Percentiles rank a stretch among this genome's conserved stretches.
Evolutionary conservation across 2,797 vertebrate species (phyloP).

Genomic region (Argya squamiceps): DNA sequence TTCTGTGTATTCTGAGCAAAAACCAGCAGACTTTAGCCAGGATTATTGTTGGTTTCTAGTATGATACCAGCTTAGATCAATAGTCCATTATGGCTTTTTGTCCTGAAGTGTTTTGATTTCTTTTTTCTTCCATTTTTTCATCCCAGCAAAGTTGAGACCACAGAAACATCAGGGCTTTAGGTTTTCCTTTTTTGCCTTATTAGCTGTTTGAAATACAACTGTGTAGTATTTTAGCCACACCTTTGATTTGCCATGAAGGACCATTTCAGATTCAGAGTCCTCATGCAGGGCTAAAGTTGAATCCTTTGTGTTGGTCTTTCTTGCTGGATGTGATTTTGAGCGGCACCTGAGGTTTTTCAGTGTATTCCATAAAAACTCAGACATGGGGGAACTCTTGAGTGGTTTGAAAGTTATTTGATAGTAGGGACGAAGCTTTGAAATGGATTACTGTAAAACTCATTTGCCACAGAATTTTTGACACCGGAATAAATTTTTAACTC

Average conservation of each 20-base stretch:
- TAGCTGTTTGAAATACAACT: not conserved
- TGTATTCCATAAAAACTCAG: not conserved
- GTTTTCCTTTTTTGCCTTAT: not conserved
- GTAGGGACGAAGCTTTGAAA: not conserved
- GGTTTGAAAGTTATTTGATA: not conserved
- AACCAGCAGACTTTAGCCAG: fast-evolving
- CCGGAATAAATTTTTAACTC: not conserved
- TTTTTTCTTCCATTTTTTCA: not conserved
- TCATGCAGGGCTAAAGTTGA: not conserved
- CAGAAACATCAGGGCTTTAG: not conserved
- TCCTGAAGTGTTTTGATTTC: not conserved
- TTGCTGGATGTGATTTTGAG: not conserved
- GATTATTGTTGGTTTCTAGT: not conserved
- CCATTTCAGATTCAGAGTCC: not conserved
- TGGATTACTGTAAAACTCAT: not conserved
- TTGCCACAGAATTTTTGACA: not conserved
- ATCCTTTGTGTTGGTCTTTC: not conserved
- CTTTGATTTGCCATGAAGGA: not conserved
- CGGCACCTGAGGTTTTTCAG: not conserved
- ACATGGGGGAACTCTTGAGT: not conserved
- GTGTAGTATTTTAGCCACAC: not conserved
- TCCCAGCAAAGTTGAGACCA: not conserved
- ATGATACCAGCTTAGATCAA: not conserved
- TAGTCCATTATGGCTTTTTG: not conserved
- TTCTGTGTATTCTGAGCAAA: not conserved